Evolutionary conservation across 2,113 vertebrate genomes (phyloP), one percentile per base, ranked within the genome.

Genomic region (Myotis yumanensis): DNA sequence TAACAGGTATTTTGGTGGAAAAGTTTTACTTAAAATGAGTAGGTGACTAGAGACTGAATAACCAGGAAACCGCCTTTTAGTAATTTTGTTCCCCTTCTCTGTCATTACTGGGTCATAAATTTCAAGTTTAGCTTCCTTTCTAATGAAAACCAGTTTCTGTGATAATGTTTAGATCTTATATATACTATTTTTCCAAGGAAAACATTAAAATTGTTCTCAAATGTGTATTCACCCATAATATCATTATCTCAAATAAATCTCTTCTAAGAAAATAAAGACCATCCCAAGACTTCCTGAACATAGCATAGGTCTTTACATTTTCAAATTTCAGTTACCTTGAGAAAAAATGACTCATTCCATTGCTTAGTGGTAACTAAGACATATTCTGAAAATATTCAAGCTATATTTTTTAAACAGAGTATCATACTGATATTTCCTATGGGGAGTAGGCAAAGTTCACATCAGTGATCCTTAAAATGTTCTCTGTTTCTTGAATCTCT

Each of bases 311-410:
- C 80, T 83, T 80, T 51, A 40, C 40, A 82, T 89, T 77, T 91
- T 90, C 35, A 89, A 89, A 86, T 92, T 94, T 37, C 17, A 20
- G 1, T 86, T 86, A 22, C 28, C 62, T 76, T 81, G 28, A 87
- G 54, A 22, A 22, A 62, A 92, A 81, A 66, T 73, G 17, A 86
- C 35, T 69, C 25, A 72, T 86, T 89, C n/a, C 30, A 15, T 28
- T 86, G 32, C 23, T 16, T 46, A 35, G 32, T 48, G 35, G n/a
- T 71, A 68, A 83, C 17, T 32, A 71, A 81, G 40, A 5, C 32
- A 64, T 91, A 48, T 86, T 86, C 57, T 82, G 30, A 86, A 92
- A 94, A 89, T 89, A 81, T 43, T 89, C 22, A 86, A 75, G 51
- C 8, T 48, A 46, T 43, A 7, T 16, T 20, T 20, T 25, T 77